Percentiles rank a stretch among this genome's conserved stretches.
Conservation (phyloP, 2,797 vertebrate species). For the Peromyscus attwateri region DNA sequence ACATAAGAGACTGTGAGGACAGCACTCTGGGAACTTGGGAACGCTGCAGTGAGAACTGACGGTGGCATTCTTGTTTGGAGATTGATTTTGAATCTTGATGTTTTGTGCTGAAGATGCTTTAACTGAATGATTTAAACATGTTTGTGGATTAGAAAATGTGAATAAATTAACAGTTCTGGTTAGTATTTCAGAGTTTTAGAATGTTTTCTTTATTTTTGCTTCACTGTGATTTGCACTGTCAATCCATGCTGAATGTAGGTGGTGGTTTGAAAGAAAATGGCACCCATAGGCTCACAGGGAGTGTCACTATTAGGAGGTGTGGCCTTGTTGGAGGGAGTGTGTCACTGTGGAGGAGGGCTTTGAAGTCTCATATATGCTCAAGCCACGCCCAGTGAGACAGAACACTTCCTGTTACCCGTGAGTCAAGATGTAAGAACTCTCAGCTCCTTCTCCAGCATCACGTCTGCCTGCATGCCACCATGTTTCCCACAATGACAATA, state of each 20-base stretch:
- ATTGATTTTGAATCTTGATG: neutral
- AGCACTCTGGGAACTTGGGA: neutral
- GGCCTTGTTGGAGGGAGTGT: neutral
- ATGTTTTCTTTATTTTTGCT: neutral
- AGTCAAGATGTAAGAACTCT: neutral
- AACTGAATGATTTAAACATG: neutral
- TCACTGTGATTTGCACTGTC: neutral
- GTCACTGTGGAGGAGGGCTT: neutral
- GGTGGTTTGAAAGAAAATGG: neutral
- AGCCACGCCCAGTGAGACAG: neutral
- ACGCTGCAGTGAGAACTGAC: neutral
- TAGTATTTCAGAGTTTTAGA: neutral
- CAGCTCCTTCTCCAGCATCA: neutral
- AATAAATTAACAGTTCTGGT: neutral
- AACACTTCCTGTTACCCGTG: neutral
- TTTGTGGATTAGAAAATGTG: neutral
- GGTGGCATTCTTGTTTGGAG: slow-evolving; percentile 35
- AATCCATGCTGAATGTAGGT: neutral
- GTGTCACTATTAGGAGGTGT: neutral
- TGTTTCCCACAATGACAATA: neutral
- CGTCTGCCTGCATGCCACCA: neutral
- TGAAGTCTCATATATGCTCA: neutral
- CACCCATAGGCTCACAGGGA: neutral
- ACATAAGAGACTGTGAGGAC: neutral
- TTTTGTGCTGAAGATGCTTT: neutral